Percentiles rank a stretch among this genome's conserved stretches.
Conservation (phyloP, 2,888 invertebrate species). For the Calameuta idolon region DNA sequence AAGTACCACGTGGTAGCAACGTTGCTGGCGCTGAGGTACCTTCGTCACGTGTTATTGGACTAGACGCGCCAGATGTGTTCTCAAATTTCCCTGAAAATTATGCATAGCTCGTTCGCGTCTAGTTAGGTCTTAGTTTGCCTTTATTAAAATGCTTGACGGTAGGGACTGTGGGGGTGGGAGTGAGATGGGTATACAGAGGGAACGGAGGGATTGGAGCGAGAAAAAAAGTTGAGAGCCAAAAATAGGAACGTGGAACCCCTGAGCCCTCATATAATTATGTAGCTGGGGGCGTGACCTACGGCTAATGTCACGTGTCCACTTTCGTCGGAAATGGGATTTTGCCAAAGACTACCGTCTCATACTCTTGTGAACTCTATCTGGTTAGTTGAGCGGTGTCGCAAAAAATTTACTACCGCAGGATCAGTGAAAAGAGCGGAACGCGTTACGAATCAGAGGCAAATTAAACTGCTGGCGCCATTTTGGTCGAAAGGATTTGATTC, state of each 20-base stretch:
- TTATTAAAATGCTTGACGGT: conserved; percentile 36
- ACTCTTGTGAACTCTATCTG: neutral
- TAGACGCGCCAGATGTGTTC: conserved; percentile 29
- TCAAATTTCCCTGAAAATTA: conserved; percentile 44
- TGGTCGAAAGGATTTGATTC: neutral
- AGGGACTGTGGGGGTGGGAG: conserved; percentile 5
- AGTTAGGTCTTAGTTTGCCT: conserved; percentile 39
- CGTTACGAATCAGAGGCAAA: neutral
- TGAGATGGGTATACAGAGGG: conserved; percentile 4
- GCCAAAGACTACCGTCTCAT: conserved; percentile 1
- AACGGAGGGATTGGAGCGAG: conserved; percentile 10
- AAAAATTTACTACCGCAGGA: neutral
- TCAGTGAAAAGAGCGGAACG: neutral
- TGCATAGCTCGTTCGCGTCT: conserved; percentile 38
- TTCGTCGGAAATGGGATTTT: conserved; percentile 46
- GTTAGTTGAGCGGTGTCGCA: neutral
- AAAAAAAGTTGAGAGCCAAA: conserved; percentile 12
- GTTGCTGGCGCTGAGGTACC: neutral
- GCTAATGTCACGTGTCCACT: conserved; percentile 42
- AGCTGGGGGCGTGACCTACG: conserved; percentile 38
- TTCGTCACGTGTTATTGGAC: neutral
- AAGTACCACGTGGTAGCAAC: conserved; percentile 7
- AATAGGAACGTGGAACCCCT: conserved; percentile 19
- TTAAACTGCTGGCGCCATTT: neutral
- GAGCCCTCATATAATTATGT: conserved; percentile 28